phyloP scores from a whole-genome alignment of 2,797 vertebrate species.

The Diglossa cyanea region DNA sequence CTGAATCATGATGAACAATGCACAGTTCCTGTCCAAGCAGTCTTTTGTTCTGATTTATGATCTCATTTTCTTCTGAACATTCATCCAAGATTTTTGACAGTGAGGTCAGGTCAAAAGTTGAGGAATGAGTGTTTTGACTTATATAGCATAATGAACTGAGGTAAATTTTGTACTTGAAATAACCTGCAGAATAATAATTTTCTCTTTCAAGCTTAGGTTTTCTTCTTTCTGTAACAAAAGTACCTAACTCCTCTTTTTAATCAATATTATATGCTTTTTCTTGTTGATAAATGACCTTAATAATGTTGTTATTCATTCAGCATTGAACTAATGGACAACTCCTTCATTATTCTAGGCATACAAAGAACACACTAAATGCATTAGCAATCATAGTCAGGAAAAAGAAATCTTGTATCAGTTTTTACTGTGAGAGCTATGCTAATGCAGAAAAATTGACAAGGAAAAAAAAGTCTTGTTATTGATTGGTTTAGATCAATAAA shows the following conservation, averaged over 20 bases:
- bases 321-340: not conserved
- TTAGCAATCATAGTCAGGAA: not conserved
- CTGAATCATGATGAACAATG: not conserved
- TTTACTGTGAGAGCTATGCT: not conserved
- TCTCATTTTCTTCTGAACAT: not conserved
- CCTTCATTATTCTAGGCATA: not conserved
- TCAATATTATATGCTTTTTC: constrained; percentile 27
- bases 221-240: not conserved
- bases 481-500: not conserved
- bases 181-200: constrained; percentile 25
- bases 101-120: constrained; percentile 17
- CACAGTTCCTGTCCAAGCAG: not conserved
- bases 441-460: not conserved
- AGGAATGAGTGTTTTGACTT: not conserved
- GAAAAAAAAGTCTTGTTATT: not conserved
- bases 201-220: not conserved
- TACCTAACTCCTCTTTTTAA: not conserved
- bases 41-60: not conserved
- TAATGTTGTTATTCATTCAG: constrained; percentile 32
- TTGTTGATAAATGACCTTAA: not conserved
- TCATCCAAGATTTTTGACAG: not conserved
- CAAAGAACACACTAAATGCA: not conserved
- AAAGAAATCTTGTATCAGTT: not conserved
- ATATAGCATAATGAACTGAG: not conserved
- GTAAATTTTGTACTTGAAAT: constrained; percentile 21